Conservation (phyloP, 2,888 invertebrate species). For the Congeria kusceri region DNA sequence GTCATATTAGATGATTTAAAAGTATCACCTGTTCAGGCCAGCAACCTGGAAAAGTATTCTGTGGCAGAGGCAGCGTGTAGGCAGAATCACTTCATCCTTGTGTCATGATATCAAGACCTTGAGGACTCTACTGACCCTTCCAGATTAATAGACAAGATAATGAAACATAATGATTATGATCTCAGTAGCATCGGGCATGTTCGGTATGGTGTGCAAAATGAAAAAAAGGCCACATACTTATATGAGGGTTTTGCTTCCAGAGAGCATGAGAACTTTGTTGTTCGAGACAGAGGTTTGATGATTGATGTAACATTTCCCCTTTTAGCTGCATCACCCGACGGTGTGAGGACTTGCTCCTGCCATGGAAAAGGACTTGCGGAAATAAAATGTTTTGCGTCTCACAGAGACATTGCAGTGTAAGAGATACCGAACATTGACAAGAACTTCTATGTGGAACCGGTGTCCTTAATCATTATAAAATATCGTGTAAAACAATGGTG, state of each 20-base stretch:
- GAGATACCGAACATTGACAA: not conserved
- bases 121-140: not conserved
- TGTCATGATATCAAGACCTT: constrained; percentile 2
- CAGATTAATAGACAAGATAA: not conserved
- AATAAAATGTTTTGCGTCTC: not conserved
- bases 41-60: not conserved
- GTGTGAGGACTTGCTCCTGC: not conserved
- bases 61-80: constrained; percentile 2
- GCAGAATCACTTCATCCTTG: not conserved
- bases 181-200: not conserved
- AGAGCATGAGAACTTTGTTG: not conserved
- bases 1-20: not conserved
- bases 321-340: not conserved
- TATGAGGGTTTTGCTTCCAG: not conserved
- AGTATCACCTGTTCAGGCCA: not conserved
- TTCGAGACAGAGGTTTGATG: too few species aligned
- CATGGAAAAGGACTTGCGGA: not conserved
- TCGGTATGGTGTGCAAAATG: not conserved
- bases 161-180: not conserved
- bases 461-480: too few species aligned
- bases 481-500: too few species aligned
- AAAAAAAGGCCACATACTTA: not conserved
- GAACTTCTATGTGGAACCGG: not conserved
- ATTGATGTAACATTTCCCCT: not conserved
- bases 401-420: not conserved